A percentile compares a stretch with the other conserved stretches of the same genome.
Conservation (phyloP, 2,113 vertebrate species). For the Phylloscopus whistleri region DNA sequence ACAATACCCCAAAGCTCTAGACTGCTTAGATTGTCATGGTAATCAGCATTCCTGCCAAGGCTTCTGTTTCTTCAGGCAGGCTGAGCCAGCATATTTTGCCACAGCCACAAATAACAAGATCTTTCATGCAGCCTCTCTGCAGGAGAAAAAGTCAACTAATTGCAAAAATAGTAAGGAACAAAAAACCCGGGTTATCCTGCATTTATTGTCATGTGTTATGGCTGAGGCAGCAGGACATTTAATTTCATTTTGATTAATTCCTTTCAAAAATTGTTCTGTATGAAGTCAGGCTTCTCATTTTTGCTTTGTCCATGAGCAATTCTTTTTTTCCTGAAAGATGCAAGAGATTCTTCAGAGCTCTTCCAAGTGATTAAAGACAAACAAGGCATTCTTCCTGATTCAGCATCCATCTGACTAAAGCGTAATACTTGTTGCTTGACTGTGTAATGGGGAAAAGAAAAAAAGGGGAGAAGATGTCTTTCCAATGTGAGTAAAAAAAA, state of each 20-base stretch:
- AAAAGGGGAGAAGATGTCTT: background rate
- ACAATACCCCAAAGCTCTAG: background rate
- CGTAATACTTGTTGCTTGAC: background rate
- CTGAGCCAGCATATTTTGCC: slow-evolving; percentile 43
- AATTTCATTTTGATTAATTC: background rate
- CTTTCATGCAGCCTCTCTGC: slow-evolving; percentile 29
- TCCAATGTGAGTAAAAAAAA: background rate
- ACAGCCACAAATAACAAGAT: slow-evolving; percentile 31
- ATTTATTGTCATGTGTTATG: background rate
- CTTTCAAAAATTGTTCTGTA: background rate
- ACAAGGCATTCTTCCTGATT: background rate
- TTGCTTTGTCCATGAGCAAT: background rate
- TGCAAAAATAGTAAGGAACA: slow-evolving; percentile 3
- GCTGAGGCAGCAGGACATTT: background rate
- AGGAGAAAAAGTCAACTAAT: slow-evolving; percentile 10
- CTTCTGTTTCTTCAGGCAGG: slow-evolving; percentile 21
- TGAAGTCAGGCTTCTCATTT: background rate
- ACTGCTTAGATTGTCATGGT: slow-evolving; percentile 46
- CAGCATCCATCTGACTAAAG: background rate
- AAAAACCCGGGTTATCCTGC: background rate
- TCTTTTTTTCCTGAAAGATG: background rate
- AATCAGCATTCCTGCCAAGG: slow-evolving; percentile 43
- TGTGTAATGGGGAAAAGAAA: background rate
- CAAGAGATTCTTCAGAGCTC: background rate
- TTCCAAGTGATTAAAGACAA: background rate